These are phyloP conservation scores for Callochromis pleurospilus DNA, from an alignment of 2,113 vertebrate genomes.

Conservation along the genomic window DNA sequence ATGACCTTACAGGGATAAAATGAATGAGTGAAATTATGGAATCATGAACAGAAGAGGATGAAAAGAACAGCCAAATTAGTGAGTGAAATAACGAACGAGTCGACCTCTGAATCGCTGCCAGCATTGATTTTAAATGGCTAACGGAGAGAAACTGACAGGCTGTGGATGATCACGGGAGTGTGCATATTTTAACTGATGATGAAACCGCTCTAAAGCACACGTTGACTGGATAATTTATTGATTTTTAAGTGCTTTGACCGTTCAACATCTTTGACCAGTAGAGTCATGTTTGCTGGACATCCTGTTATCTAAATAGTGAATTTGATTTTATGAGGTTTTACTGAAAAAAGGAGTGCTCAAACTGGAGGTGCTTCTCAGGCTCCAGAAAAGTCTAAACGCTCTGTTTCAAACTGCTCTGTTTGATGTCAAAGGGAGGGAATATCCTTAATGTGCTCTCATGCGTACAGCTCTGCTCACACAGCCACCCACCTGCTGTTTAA, in stretches of 20 bases:
- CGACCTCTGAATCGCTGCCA: not conserved
- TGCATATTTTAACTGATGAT: not conserved
- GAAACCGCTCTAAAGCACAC: not conserved
- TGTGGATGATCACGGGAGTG: not conserved
- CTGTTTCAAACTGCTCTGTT: not conserved
- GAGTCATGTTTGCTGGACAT: not conserved
- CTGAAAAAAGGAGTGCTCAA: not conserved
- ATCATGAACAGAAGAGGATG: not conserved
- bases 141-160: not conserved
- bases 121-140: not conserved
- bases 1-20: not conserved
- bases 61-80: not conserved
- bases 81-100: not conserved
- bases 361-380: not conserved
- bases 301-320: not conserved
- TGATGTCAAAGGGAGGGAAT: not conserved
- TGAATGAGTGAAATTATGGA: not conserved
- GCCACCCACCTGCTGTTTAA: not conserved
- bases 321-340: not conserved
- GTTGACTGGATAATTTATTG: not conserved
- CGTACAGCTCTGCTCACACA: not conserved
- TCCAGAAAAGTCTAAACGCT: not conserved
- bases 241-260: not conserved
- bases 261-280: not conserved
- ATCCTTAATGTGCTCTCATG: not conserved